Base-by-base conservation (phyloP, 2,113 vertebrate species). In the Accipiter cooperii region DNA sequence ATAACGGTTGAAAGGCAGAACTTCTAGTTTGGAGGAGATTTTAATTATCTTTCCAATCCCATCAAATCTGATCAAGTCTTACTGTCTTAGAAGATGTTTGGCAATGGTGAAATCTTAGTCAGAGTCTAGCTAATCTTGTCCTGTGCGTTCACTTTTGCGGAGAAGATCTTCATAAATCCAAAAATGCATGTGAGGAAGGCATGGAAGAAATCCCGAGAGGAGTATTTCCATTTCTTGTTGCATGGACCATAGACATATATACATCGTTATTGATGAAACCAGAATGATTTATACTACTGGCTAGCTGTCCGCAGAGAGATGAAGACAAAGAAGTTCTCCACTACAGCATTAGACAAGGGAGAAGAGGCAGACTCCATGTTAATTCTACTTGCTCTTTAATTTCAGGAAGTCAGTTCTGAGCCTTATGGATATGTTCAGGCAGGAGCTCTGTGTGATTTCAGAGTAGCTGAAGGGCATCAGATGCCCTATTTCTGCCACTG, bases 401-500 rank as follows among this genome's bases (percentile, higher is more conserved):
- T 95, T 85, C 61, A 17, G 58, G 61, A 81, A 96, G 76, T 85
- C 34, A 17, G 76, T 78, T 82, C 75, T n/a, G 38, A 80, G 76
- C 87, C 75, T 66, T 74, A 69, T 93, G 80, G 93, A 65, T 87
- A 75, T 42, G 31, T 57, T 90, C 77, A 94, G 84, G 82, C 89
- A 93, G 80, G 87, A 94, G 51, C 73, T 86, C 87, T 96, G 60
- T 73, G 76, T 90, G 77, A 96, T 95, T 81, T 91, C 61, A 33
- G 75, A 92, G 89, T 90, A 91, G 86, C 83, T 96, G 83, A 96
- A 97, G 95, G 85, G 80, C 71, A 94, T 92, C 87, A 92, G 77
- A 96, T 96, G 95, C 75, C 96, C 94, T 94, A 94, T 96, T 96
- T 93, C 94, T 95, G 90, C 94, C 87, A 89, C 84, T 38, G 80